Base-by-base conservation (phyloP, 2,113 vertebrate genomes). In the Gadus chalcogrammus region DNA sequence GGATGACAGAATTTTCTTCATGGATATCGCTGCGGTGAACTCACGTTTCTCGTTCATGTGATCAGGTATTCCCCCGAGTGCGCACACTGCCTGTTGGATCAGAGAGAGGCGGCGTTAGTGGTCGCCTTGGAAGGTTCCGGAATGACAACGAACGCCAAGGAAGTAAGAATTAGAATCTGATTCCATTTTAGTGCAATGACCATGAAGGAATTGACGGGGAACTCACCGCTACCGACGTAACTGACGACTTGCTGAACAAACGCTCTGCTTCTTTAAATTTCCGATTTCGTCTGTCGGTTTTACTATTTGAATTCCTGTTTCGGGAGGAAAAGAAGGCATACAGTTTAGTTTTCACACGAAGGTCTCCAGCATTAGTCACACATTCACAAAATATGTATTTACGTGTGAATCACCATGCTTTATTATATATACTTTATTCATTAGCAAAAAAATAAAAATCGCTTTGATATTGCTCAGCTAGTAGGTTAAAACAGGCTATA, bases 211-310 rank as follows among this genome's bases (percentile, higher is more conserved):
- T 35, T 4, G 5, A 17, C 64, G 3, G 22, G 9, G 11, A 93
- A 93, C 97, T 94, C 86, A 99, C 97, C 35, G 96, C 97, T 8
- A 97, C 95, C 0, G 97, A 99, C 0, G 97, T 99, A 63, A 99
- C 97, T 0, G 97, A 99, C 0, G 97, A 99, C 86, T 99, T 99
- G 93, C 97, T 99, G 91, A 99, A 99, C 63, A 99, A 93, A 62
- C 97, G 91, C 75, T 99, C 97, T 0, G 97, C 96, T 82, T 99
- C 97, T 83, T 99, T 99, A 79, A 99, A 99, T 79, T 98, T 99
- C 71, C 97, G 90, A 82, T 98, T 99, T 79, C 97, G 91, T 24
- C 97, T 89, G 72, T 99, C 97, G 0, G 97, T 98, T 80, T 98
- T 98, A 87, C 97, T 98, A 86, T 98, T 98, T 67, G 96, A 96